Conservation (phyloP, 1,140 invertebrate genomes). For the Heliconius congener region DNA sequence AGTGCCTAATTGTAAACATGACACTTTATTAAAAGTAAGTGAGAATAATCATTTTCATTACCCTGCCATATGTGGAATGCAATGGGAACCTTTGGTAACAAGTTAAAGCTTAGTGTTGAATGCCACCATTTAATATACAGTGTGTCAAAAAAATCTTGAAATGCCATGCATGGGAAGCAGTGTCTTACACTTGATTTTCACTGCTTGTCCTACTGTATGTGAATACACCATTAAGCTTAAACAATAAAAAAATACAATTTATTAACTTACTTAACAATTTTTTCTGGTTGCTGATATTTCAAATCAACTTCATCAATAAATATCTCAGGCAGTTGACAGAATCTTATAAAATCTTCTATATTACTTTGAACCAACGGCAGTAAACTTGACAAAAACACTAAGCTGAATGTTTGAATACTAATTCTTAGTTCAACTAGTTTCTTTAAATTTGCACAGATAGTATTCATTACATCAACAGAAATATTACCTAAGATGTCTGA, state of each 20-base stretch:
- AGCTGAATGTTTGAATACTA: constrained; percentile 81
- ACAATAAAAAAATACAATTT: neutral
- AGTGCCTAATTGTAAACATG: no score
- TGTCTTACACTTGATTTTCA: no score
- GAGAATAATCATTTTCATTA: no score
- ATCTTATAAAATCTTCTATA: constrained; percentile 66
- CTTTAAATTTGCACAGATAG: constrained; percentile 80
- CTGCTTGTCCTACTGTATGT: no score
- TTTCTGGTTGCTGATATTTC: constrained; percentile 72
- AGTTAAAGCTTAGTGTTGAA: no score
- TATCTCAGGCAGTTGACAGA: constrained; percentile 73
- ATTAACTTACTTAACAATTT: constrained; percentile 76
- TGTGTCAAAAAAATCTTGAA: no score
- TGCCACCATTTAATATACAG: no score
- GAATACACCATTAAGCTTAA: no score
- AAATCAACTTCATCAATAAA: constrained; percentile 82
- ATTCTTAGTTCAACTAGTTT: constrained; percentile 77
- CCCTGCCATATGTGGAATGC: no score
- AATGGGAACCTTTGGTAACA: no score
- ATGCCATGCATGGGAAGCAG: no score
- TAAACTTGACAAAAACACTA: constrained; percentile 77
- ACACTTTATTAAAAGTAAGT: no score
- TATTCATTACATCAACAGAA: constrained; percentile 67
- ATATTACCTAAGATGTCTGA: constrained; percentile 79
- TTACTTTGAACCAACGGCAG: constrained; percentile 63